Base-by-base conservation (phyloP, 2,888 invertebrate species). In the Cryptocephalus primarius region DNA sequence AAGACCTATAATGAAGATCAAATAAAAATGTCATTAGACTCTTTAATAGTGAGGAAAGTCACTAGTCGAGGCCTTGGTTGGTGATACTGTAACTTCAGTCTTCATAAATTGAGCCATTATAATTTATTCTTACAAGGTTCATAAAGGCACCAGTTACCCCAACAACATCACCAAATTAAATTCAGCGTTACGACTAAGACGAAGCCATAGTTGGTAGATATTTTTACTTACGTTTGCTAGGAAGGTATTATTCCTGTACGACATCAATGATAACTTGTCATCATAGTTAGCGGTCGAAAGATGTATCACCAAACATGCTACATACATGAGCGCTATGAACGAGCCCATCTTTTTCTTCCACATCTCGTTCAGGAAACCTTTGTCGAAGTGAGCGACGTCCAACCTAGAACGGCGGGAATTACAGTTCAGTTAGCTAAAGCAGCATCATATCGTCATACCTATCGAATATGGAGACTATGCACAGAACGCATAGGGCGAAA, bases 391-490 rank as follows among this genome's bases (percentile, higher is more conserved):
- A 33, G 65, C 66, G 43, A 69, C 54, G 50, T 70, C 70, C 44
- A 66, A 62, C 48, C 70, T 70, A 48, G 48, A 67, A 64, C 41
- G n/a, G n/a, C 22, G 22, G 22, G 6, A 22, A 4, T 22, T 22
- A 22, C 2, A 22, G 22, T 22, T 22, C 22, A 22, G 6, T 2
- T 22, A 6, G 22, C 6, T 36, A 6, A 12, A 13, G 14, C 14
- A 40, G 12, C 40, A 2, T 13, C 4, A 40, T 11, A 40, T 2
- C 12, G 43, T 40, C 70, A 71, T 54, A 79, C 79, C 78, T 72
- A 62, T 80, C 79, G 55, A 78, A 69, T 33, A 79, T 78, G 0
- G 79, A 78, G 2, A 80, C 66, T 42, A 79, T 53, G 55, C 79
- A 79, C 46, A 79, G 64, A 2, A 77, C 73, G 45, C 77, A 76